phyloP scores from a whole-genome alignment of 2,797 vertebrate genomes.

The Hoplostethus atlanticus region DNA sequence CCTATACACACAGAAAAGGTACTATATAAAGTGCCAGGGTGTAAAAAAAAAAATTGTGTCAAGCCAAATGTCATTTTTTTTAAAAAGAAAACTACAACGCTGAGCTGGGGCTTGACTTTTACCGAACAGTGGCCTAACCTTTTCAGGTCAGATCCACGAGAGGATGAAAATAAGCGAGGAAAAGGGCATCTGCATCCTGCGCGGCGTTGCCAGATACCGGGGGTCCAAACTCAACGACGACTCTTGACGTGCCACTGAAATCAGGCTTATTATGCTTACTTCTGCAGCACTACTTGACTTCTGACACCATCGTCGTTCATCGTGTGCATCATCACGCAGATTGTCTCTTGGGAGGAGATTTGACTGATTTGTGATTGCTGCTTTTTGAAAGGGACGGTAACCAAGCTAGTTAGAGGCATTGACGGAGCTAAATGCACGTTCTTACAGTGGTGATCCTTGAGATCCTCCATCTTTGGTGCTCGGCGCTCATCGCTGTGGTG shows the following conservation, averaged over 20 bases:
- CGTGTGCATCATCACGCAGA: too few relatives aligned
- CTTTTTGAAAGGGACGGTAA: too few relatives aligned
- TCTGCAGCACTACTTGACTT: background rate
- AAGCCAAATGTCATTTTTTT: conserved; percentile 30
- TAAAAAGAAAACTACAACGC: conserved; percentile 44
- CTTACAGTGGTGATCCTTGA: too few relatives aligned
- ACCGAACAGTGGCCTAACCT: conserved; percentile 46
- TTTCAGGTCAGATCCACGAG: conserved; percentile 45
- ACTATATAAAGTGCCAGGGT: background rate
- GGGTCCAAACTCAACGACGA: background rate
- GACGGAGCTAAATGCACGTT: too few relatives aligned
- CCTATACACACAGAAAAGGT: background rate
- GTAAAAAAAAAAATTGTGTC: conserved; percentile 1
- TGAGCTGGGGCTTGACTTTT: conserved; percentile 56
- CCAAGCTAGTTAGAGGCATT: too few relatives aligned
- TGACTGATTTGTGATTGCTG: too few relatives aligned
- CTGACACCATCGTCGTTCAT: background rate
- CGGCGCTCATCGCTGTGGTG: too few relatives aligned
- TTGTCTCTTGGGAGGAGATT: too few relatives aligned
- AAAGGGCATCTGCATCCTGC: conserved; percentile 56
- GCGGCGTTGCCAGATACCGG: background rate
- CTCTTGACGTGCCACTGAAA: background rate
- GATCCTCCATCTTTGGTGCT: too few relatives aligned
- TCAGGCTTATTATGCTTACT: background rate
- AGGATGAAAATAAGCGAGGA: conserved; percentile 45